Evolutionary conservation across 1,140 invertebrate genomes (phyloP), one percentile per base, ranked within the genome.

Genomic region (Ceratosolen solmsi): DNA sequence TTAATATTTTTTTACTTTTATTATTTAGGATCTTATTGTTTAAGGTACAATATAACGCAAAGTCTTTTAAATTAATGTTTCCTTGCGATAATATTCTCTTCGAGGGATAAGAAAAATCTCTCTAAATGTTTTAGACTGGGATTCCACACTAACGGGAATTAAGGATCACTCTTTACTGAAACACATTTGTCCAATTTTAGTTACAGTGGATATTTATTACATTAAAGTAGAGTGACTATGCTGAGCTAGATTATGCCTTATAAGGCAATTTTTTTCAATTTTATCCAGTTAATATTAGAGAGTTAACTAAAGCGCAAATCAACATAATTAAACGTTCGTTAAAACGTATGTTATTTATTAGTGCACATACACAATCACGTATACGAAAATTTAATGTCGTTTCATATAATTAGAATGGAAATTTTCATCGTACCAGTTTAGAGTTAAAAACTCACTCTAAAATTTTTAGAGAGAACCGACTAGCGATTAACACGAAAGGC

Each of bases 41-140:
- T 86, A 86, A 88, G 87, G 85, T 87, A 87, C 87, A 87, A 87
- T 88, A 87, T 60, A 27, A 76, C 86, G 84, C 85, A 86, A 87
- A 83, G n/a, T 87, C 36, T 76, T 76, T 76, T 38, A 63, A 41
- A 38, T 27, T 41, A 76, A 73, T 20, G 46, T 54, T n/a, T 72
- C 38, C 41, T 33, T 2, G 49, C 13, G 74, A 56, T 58, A 30
- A 38, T 36, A 30, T 56, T n/a, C 33, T 74, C 8, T 9, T 74
- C 25, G 30, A 30, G 9, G 15, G 25, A n/a, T n/a, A 54, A 51
- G 20, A 56, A n/a, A 74, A 38, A 38, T 74, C 41, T 54, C 72
- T 56, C 72, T 74, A 56, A 36, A 74, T 49, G 5, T 68, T 68
- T 68, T n/a, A 68, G 63, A 68, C 36, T 68, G 63, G 20, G 33